A percentile compares a stretch with the other conserved stretches of the same genome.
Conservation (phyloP, 2,113 vertebrate species). For the Dromas ardeola region DNA sequence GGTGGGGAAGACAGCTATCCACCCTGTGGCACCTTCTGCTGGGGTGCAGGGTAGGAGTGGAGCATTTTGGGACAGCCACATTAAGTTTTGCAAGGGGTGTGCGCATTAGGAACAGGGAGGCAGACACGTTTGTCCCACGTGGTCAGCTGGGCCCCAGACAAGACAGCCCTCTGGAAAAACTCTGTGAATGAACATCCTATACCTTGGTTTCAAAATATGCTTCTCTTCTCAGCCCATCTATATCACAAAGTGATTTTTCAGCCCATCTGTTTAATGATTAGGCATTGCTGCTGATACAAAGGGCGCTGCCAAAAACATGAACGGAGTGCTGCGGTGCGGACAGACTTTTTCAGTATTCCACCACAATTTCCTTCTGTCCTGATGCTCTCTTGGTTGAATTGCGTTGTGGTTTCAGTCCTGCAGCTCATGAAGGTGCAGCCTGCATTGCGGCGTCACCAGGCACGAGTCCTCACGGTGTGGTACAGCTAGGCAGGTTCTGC, state of each 20-base stretch:
- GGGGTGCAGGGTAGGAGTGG: neutral
- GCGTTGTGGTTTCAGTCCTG: neutral
- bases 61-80: neutral
- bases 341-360: neutral
- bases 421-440: neutral
- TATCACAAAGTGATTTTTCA: slow-evolving; percentile 25
- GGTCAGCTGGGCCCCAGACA: neutral
- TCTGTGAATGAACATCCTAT: neutral
- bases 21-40: neutral
- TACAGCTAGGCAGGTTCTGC: neutral
- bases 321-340: fast-evolving
- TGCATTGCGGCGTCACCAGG: neutral
- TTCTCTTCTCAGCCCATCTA: neutral
- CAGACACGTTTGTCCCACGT: fast-evolving
- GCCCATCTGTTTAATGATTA: neutral
- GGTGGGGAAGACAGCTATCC: neutral
- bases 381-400: neutral
- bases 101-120: neutral
- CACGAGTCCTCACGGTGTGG: fast-evolving
- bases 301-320: neutral
- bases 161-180: neutral
- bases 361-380: neutral
- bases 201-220: neutral
- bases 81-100: neutral
- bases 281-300: neutral